phyloP scores from a whole-genome alignment of 2,113 vertebrate genomes.

The Shinisaurus crocodilurus region DNA sequence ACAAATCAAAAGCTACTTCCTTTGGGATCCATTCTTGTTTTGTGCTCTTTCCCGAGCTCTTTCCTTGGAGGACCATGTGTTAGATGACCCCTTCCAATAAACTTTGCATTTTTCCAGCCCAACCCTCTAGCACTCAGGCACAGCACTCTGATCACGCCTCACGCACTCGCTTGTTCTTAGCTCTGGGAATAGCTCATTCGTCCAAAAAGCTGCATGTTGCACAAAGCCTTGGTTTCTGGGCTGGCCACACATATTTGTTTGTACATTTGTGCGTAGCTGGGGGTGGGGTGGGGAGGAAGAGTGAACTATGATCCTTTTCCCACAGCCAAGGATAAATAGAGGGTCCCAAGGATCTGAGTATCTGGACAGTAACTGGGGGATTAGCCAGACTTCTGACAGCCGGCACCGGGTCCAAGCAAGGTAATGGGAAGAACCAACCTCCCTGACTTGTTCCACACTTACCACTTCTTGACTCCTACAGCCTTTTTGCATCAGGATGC shows the following conservation, averaged over 20 bases:
- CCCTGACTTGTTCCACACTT: background rate
- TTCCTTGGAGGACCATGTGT: background rate
- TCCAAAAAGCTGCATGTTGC: background rate
- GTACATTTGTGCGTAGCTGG: background rate
- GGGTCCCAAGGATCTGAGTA: background rate
- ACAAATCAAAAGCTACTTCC: background rate
- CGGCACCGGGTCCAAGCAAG: background rate
- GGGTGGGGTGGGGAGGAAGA: background rate
- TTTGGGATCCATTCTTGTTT: conserved; percentile 5
- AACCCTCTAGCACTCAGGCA: background rate
- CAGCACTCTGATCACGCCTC: background rate
- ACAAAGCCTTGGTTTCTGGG: background rate
- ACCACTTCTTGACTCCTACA: background rate
- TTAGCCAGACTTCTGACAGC: background rate
- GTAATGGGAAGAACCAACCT: background rate
- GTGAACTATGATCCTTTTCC: background rate
- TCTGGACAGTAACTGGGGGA: background rate
- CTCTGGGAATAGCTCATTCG: background rate
- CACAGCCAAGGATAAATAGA: background rate
- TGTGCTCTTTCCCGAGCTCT: background rate
- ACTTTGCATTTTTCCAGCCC: background rate
- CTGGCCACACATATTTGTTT: background rate
- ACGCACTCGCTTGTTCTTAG: background rate
- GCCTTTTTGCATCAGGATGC: no score
- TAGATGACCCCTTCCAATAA: background rate